These are phyloP conservation scores for Planiliza haematocheilus DNA, from an alignment of 2,113 vertebrate genomes.

Conservation along the genomic window DNA sequence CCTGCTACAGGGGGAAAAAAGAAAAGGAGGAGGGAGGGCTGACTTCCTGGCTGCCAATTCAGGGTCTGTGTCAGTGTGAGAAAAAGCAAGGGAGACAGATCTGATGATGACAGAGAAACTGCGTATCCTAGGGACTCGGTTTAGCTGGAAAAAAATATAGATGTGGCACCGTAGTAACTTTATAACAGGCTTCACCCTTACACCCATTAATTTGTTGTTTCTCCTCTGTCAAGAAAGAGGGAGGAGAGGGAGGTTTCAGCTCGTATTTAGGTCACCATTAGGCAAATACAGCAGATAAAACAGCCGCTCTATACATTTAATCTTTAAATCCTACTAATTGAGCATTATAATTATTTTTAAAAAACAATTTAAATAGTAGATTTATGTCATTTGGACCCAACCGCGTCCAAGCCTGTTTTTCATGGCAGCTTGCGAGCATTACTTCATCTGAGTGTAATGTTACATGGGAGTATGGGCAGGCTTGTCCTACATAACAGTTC, in stretches of 20 bases:
- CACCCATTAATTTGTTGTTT: neutral
- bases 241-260: no score
- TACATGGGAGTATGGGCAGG: slow-evolving; percentile 5
- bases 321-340: no score
- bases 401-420: neutral
- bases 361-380: no score
- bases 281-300: neutral
- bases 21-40: slow-evolving; percentile 38
- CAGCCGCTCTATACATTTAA: no score
- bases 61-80: slow-evolving; percentile 57
- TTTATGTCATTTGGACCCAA: no score
- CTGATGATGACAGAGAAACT: slow-evolving; percentile 35
- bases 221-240: no score
- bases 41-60: slow-evolving; percentile 75
- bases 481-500: slow-evolving; percentile 63
- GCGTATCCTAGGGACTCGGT: slow-evolving; percentile 16
- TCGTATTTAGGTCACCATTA: neutral
- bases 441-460: slow-evolving; percentile 28
- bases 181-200: neutral
- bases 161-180: slow-evolving; percentile 13
- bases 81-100: slow-evolving; percentile 51
- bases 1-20: slow-evolving; percentile 34
- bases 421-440: neutral
- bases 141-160: slow-evolving; percentile 9
- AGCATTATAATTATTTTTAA: no score